phyloP scores from a whole-genome alignment of 1,140 invertebrate species.

The Heliothis virescens region DNA sequence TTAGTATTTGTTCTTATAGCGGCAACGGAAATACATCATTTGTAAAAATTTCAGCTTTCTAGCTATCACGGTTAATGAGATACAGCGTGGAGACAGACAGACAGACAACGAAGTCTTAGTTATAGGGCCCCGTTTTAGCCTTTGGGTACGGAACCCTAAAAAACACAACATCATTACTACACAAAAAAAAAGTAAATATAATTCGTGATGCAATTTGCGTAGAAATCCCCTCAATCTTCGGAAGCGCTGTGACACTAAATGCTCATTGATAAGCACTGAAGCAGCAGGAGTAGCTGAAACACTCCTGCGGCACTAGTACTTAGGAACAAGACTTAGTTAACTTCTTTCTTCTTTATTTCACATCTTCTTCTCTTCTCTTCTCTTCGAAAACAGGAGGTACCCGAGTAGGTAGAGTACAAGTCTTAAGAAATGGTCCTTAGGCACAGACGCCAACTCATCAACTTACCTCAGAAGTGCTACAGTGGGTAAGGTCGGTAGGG shows the following conservation, averaged over 20 bases:
- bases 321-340: slow-evolving; percentile 91
- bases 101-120: no score
- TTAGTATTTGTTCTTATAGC: no score
- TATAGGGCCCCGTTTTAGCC: no score
- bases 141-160: no score
- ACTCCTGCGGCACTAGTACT: slow-evolving; percentile 96
- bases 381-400: not conserved
- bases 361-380: slow-evolving; percentile 33
- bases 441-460: no score
- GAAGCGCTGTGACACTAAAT: slow-evolving; percentile 71
- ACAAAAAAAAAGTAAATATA: not conserved
- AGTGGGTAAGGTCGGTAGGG: no score
- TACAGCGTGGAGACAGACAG: no score
- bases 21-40: no score
- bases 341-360: slow-evolving; percentile 59
- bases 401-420: not conserved
- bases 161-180: not conserved
- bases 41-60: no score
- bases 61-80: no score
- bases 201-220: not conserved
- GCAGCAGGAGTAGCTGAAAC: slow-evolving; percentile 92
- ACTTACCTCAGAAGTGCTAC: no score
- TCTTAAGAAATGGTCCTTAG: not conserved
- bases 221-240: not conserved
- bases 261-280: slow-evolving; percentile 95